Evolutionary conservation across 2,888 invertebrate genomes (phyloP), one percentile per base, ranked within the genome.

Genomic region (Ariolimax columbianus): DNA sequence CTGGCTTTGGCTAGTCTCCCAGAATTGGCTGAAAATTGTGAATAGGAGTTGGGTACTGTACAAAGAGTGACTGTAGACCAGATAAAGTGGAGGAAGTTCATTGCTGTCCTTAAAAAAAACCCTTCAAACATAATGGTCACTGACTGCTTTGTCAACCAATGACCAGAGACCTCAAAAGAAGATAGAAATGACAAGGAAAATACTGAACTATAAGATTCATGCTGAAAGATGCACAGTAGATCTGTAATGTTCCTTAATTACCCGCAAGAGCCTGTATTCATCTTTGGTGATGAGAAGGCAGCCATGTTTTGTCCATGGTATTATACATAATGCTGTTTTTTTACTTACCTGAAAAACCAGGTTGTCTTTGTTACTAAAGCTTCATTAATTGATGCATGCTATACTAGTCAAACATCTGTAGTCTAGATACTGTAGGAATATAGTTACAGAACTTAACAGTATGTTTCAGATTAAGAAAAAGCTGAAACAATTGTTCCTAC

Each of bases 401-500:
- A 43, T 73, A 30, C 73, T 73, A 73, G 73, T 73, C 51, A 75
- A 14, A 33, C 47, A 75, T 30, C 51, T 73, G 51, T 75, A 51
- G 75, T 33, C 75, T 23, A 36, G 33, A 36, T 36, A 68, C 19
- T 38, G n/a, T 75, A 75, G 75, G 75, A 75, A 75, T 51, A 51
- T 40, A 75, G 47, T 36, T 75, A 51, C n/a, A 9, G 47, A 47
- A 43, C 14, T n/a, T 47, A 11, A 47, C 14, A 30, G 14, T 73
- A 47, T n/a, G 43, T n/a, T 73, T 73, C 73, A 73, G 26, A n/a
- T n/a, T 11, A 73, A n/a, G 38, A n/a, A 23, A 47, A 23, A 30
- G 7, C n/a, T 51, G 47, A 47, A 75, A 47, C 75, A 1, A 23
- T 75, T 75, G 75, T 75, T 51, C 75, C 51, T 75, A 75, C 75